Percentiles rank a stretch among this genome's conserved stretches.
These are phyloP conservation scores for Mactra quadrangularis DNA, from an alignment of 1,140 invertebrate genomes.

Conservation along the genomic window DNA sequence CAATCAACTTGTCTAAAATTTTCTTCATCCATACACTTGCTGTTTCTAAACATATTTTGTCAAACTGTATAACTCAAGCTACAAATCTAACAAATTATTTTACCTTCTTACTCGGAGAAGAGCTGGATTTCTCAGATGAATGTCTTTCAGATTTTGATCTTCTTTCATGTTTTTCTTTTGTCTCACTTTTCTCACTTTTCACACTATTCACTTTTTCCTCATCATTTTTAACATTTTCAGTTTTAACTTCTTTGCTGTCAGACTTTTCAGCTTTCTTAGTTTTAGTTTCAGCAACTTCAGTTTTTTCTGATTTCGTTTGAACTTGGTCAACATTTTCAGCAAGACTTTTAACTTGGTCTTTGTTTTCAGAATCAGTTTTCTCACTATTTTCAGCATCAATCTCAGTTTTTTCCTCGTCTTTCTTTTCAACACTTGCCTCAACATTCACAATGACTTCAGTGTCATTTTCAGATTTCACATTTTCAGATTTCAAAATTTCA, in stretches of 20 bases:
- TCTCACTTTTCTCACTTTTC: slow-evolving; percentile 73
- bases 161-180: slow-evolving; percentile 82
- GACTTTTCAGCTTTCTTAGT: slow-evolving; percentile 21
- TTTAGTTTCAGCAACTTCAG: slow-evolving; percentile 12
- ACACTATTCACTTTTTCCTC: slow-evolving; percentile 76
- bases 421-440: slow-evolving; percentile 55
- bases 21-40: too few species aligned
- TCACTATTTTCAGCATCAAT: slow-evolving; percentile 1
- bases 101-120: too few species aligned
- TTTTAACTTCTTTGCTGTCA: slow-evolving; percentile 78
- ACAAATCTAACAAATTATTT: too few species aligned
- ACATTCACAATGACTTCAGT: too few species aligned
- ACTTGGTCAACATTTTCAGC: not conserved
- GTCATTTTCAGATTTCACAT: too few species aligned
- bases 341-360: slow-evolving; percentile 18
- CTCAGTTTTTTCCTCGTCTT: slow-evolving; percentile 25
- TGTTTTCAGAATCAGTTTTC: not conserved
- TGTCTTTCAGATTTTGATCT: not conserved
- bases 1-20: too few species aligned
- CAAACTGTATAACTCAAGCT: too few species aligned
- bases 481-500: too few species aligned
- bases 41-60: too few species aligned
- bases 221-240: slow-evolving; percentile 77
- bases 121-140: too few species aligned
- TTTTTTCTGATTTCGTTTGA: slow-evolving; percentile 23